A percentile compares a stretch with the other conserved stretches of the same genome.
These are phyloP conservation scores for Psilanteris sp. DNA, from an alignment of 1,140 invertebrate genomes.

Conservation along the genomic window DNA sequence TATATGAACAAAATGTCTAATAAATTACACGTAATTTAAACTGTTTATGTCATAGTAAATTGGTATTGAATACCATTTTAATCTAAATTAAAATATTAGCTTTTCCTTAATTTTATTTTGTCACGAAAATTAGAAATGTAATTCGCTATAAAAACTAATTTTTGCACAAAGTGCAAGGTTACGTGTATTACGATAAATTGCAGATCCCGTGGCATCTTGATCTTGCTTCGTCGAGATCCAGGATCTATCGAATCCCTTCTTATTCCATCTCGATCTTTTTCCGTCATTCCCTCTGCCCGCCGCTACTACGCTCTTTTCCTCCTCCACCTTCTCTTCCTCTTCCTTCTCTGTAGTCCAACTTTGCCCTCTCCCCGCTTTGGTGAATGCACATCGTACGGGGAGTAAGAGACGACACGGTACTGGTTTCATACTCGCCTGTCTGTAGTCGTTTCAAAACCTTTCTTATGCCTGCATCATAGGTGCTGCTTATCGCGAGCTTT, in stretches of 20 bases:
- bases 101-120: too few relatives aligned
- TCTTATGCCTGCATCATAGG: constrained; percentile 70
- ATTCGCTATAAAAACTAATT: too few relatives aligned
- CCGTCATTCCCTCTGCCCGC: constrained; percentile 63
- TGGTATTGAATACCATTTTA: too few relatives aligned
- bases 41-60: too few relatives aligned
- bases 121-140: too few relatives aligned
- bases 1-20: too few relatives aligned
- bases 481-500: constrained; percentile 59
- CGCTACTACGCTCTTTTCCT: too few relatives aligned
- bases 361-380: constrained; percentile 56
- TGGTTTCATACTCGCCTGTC: constrained; percentile 68
- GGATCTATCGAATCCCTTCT: constrained; percentile 56
- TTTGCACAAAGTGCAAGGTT: too few relatives aligned
- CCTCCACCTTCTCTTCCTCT: too few relatives aligned
- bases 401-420: constrained; percentile 71
- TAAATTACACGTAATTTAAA: too few relatives aligned
- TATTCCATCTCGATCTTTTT: constrained; percentile 54
- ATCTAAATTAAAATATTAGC: too few relatives aligned
- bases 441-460: constrained; percentile 75
- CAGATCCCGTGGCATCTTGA: constrained; percentile 42
- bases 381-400: constrained; percentile 72
- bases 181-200: constrained; percentile 8
- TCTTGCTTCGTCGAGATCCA: constrained; percentile 57
- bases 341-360: constrained; percentile 49